A percentile compares a stretch with the other conserved stretches of the same genome.
Conservation (phyloP, 2,113 vertebrate species). For the cat (Felis catus) region DNA sequence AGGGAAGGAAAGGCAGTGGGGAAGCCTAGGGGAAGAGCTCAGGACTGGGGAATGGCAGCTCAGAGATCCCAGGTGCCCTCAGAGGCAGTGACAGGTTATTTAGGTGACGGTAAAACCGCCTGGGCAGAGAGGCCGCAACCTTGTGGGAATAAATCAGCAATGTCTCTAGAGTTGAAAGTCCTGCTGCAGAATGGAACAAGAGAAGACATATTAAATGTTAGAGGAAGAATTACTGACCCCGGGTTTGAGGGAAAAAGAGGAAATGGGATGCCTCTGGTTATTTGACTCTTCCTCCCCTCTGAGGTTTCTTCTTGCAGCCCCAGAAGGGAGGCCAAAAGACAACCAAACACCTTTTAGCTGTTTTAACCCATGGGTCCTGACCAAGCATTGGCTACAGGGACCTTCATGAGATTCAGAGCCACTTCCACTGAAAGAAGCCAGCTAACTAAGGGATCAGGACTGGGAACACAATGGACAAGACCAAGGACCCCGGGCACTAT, state of each 20-base stretch:
- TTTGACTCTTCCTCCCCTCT: not conserved
- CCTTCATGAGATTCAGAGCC: not conserved
- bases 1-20: not conserved
- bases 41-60: not conserved
- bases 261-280: not conserved
- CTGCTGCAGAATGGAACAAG: not conserved
- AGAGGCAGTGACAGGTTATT: not conserved
- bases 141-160: not conserved
- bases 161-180: not conserved
- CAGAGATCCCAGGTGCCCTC: not conserved
- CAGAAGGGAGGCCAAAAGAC: not conserved
- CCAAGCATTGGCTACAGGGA: not conserved
- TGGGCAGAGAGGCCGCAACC: not conserved
- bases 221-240: not conserved
- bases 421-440: not conserved
- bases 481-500: rapidly evolving
- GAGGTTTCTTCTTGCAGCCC: not conserved
- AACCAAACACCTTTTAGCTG: not conserved
- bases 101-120: not conserved
- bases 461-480: not conserved
- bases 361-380: not conserved
- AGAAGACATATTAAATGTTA: not conserved
- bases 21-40: not conserved
- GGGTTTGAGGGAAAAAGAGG: not conserved
- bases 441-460: not conserved